phyloP scores from a whole-genome alignment of 2,888 invertebrate species.

The Lordiphosa andalusiaca region DNA sequence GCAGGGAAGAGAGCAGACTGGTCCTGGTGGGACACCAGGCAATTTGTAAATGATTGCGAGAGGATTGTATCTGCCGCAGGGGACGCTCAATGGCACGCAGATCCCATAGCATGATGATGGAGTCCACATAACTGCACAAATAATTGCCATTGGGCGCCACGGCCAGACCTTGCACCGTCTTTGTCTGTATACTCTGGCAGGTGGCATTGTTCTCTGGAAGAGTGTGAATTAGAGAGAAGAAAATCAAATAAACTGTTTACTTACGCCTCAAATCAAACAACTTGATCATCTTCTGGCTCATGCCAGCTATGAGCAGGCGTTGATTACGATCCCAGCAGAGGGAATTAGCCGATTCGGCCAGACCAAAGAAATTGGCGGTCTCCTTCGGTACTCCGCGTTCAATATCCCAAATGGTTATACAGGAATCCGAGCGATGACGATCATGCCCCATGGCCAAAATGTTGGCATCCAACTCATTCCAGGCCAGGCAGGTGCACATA shows the following conservation, averaged over 20 bases:
- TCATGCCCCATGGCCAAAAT: constrained; percentile 93
- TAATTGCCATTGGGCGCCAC: constrained; percentile 90
- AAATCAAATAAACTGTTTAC: constrained; percentile 13
- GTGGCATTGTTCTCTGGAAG: constrained; percentile 83
- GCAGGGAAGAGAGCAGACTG: constrained; percentile 90
- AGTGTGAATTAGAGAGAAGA: too few relatives aligned
- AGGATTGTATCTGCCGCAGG: constrained; percentile 85
- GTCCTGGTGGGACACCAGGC: constrained; percentile 93
- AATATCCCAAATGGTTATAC: constrained; percentile 93
- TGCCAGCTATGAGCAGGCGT: constrained; percentile 91
- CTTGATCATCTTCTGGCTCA: constrained; percentile 93
- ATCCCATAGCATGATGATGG: constrained; percentile 93
- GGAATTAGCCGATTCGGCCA: constrained; percentile 91
- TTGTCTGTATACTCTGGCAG: constrained; percentile 83
- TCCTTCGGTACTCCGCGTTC: constrained; percentile 79
- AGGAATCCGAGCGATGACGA: constrained; percentile 93
- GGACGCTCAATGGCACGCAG: constrained; percentile 92
- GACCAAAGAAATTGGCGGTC: constrained; percentile 85
- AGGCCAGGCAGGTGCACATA: constrained; percentile 92
- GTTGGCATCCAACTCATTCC: constrained; percentile 91
- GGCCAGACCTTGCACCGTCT: constrained; percentile 91
- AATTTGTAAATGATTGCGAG: constrained; percentile 85
- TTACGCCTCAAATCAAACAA: constrained; percentile 94
- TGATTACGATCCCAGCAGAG: constrained; percentile 90
- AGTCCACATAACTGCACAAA: constrained; percentile 91